Conservation (phyloP, 2,888 invertebrate genomes). For the Eupithecia inturbata region DNA sequence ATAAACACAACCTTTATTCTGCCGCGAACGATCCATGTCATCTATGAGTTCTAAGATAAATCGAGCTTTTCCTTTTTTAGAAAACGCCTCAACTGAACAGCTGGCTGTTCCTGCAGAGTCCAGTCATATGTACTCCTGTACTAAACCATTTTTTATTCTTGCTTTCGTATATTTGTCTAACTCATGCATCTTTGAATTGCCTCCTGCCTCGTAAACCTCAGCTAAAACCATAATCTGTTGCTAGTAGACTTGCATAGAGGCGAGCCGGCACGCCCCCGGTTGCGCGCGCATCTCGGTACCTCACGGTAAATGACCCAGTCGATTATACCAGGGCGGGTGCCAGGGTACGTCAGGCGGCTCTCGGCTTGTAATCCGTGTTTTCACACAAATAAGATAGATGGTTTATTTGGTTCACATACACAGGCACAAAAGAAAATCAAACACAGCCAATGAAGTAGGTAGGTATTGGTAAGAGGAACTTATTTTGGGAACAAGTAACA, state of each 20-base stretch:
- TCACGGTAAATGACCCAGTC: constrained; percentile 7
- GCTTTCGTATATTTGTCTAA: not conserved
- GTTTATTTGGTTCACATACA: not conserved
- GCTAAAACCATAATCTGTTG: not conserved
- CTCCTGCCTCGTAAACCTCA: not conserved
- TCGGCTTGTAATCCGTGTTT: not conserved
- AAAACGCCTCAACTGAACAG: no score
- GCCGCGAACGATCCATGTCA: no score
- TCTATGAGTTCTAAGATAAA: no score
- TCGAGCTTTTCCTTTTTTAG: no score
- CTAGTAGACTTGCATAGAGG: not conserved
- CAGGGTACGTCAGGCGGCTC: not conserved
- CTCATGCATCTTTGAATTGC: not conserved
- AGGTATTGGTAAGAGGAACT: not conserved
- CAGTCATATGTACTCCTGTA: no score
- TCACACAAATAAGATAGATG: not conserved
- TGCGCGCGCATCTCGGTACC: constrained; percentile 3
- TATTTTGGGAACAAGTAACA: not conserved
- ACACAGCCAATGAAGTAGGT: no score
- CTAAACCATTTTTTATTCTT: no score
- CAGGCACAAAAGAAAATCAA: not conserved
- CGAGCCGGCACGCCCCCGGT: constrained; percentile 4
- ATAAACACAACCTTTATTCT: no score
- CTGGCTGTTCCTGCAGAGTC: no score
- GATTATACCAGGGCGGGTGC: constrained; percentile 3